Evolutionary conservation across 2,113 vertebrate species (phyloP).

Genomic region (Phalacrocorax brasilianus): DNA sequence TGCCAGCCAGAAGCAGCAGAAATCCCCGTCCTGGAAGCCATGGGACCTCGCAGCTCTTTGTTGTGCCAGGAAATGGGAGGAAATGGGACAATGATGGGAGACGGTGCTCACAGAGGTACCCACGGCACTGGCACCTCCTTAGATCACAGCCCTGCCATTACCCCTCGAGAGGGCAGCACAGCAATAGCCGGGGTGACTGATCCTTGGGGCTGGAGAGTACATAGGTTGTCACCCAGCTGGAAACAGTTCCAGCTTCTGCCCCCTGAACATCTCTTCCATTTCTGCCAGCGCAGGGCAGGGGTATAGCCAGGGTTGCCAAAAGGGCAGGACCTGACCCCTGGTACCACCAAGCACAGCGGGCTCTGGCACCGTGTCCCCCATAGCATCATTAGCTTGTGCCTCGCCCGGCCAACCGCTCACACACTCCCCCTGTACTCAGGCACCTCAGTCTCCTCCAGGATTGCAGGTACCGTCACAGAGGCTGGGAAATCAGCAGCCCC

Average conservation of each 20-base stretch:
- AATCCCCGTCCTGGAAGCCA: rapidly evolving
- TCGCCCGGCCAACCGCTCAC: neutral
- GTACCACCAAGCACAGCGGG: neutral
- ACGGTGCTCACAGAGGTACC: rapidly evolving
- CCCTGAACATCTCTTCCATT: neutral
- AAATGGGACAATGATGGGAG: neutral
- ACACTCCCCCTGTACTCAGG: rapidly evolving
- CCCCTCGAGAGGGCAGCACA: rapidly evolving
- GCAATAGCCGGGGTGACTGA: neutral
- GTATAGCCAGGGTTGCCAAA: neutral
- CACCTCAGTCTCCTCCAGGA: neutral
- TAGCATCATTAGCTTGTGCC: neutral
- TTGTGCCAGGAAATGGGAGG: neutral
- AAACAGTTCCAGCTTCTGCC: neutral
- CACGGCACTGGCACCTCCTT: rapidly evolving
- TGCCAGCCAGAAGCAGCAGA: neutral
- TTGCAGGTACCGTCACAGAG: neutral
- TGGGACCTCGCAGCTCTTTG: neutral
- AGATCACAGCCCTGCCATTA: neutral
- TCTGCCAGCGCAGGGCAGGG: neutral
- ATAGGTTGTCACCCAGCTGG: neutral
- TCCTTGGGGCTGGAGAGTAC: neutral
- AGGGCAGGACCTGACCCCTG: neutral
- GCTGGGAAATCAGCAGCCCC: neutral
- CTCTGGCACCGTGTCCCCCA: neutral